These are phyloP conservation scores for Silurus lanzhouensis DNA, from an alignment of 2,797 vertebrate species.

Conservation along the genomic window DNA sequence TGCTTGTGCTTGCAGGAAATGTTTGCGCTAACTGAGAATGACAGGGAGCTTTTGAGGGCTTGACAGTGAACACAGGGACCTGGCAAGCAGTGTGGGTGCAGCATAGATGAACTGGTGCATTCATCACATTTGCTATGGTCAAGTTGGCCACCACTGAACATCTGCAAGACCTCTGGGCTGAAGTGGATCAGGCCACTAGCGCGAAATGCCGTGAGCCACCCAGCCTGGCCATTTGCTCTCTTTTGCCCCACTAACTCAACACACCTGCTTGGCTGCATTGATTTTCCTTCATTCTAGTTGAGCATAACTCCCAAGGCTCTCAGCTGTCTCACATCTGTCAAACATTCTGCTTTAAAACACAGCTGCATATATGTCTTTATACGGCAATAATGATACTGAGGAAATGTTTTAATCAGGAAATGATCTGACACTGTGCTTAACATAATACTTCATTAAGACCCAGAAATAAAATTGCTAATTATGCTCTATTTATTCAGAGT, in stretches of 20 bases:
- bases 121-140: slow-evolving; percentile 68
- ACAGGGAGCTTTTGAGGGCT: slow-evolving; percentile 70
- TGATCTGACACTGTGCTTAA: slow-evolving; percentile 7
- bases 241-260: slow-evolving; percentile 68
- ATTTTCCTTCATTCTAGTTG: slow-evolving; percentile 74
- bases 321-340: slow-evolving; percentile 77
- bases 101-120: slow-evolving; percentile 59
- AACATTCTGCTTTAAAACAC: slow-evolving; percentile 48
- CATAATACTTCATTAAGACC: slow-evolving; percentile 9
- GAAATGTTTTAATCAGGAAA: slow-evolving; percentile 32
- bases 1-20: slow-evolving; percentile 66
- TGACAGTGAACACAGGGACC: slow-evolving; percentile 68
- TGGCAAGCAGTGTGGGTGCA: slow-evolving; percentile 58
- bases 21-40: slow-evolving; percentile 73
- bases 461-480: slow-evolving; percentile 2
- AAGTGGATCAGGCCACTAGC: slow-evolving; percentile 60
- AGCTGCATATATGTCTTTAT: slow-evolving; percentile 38
- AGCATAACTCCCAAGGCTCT: slow-evolving; percentile 68
- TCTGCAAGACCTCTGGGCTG: slow-evolving; percentile 75
- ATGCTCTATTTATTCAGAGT: not conserved
- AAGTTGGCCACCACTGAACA: slow-evolving; percentile 63
- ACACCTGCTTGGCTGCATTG: slow-evolving; percentile 76
- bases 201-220: slow-evolving; percentile 64
- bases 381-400: not conserved
- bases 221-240: slow-evolving; percentile 61